phyloP scores from a whole-genome alignment of 2,888 invertebrate genomes.

The Creontiades dilutus region DNA sequence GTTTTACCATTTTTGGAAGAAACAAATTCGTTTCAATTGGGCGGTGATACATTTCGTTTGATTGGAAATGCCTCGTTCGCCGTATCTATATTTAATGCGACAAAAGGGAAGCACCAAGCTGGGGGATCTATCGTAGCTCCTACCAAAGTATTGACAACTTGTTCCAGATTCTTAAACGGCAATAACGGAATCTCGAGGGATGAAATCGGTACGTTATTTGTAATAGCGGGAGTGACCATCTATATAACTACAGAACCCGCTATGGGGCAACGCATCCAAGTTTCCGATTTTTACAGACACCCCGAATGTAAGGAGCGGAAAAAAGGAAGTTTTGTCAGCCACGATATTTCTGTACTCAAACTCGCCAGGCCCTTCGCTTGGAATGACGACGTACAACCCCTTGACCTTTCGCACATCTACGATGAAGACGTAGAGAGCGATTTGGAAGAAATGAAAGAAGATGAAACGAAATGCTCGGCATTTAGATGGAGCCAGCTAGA shows the following conservation, averaged over 20 bases:
- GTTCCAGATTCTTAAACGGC: background rate
- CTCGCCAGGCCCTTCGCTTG: background rate
- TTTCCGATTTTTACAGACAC: background rate
- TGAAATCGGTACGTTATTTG: background rate
- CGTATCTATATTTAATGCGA: background rate
- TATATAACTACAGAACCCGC: background rate
- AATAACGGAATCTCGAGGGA: background rate
- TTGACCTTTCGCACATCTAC: background rate
- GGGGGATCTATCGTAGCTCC: background rate
- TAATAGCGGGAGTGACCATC: background rate
- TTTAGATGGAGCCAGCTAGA: background rate
- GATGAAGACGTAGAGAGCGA: background rate
- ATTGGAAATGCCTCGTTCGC: background rate
- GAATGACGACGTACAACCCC: background rate
- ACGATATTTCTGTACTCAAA: background rate
- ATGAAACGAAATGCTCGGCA: background rate
- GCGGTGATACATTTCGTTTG: background rate
- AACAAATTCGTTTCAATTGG: background rate
- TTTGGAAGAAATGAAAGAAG: background rate
- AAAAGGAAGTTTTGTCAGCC: background rate
- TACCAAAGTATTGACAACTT: background rate
- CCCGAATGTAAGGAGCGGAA: background rate
- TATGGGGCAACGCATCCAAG: background rate
- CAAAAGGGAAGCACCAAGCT: background rate
- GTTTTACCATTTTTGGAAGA: background rate